Evolutionary conservation across 2,113 vertebrate species (phyloP).

Genomic region (Ophthalmolycus amberensis): DNA sequence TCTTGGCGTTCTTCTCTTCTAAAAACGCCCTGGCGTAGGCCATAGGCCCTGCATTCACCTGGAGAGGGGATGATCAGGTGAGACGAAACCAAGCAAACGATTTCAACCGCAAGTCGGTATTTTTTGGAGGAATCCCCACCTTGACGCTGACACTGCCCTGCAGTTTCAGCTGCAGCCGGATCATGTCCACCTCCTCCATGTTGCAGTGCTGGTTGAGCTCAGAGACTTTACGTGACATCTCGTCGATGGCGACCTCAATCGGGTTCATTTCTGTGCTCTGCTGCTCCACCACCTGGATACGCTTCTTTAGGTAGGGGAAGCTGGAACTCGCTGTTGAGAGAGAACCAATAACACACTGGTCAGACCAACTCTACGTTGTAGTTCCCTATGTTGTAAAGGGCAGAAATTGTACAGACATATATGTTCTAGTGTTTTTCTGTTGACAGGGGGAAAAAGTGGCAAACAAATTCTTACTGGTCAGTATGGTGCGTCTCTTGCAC

Average conservation of each 20-base stretch:
- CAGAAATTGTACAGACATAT: background rate
- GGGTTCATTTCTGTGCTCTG: constrained; percentile 97
- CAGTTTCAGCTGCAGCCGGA: constrained; percentile 96
- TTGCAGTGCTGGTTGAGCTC: constrained; percentile 97
- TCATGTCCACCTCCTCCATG: constrained; percentile 98
- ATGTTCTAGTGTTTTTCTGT: background rate
- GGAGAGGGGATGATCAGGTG: background rate
- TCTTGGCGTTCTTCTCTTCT: constrained; percentile 97
- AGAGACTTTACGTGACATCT: constrained; percentile 97
- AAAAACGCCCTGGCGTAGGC: constrained; percentile 97
- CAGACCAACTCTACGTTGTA: background rate
- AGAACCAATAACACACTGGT: background rate
- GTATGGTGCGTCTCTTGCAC: constrained; percentile 94
- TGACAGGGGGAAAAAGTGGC: background rate
- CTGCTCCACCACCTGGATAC: constrained; percentile 95
- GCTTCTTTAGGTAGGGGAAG: constrained; percentile 97
- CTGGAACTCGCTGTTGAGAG: constrained; percentile 88
- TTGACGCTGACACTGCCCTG: constrained; percentile 97
- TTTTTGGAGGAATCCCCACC: constrained; percentile 38
- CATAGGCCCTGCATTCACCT: constrained; percentile 99
- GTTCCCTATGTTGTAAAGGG: background rate
- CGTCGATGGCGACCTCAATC: constrained; percentile 98
- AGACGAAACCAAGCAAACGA: constrained; percentile 7
- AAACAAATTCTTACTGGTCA: constrained; percentile 88
- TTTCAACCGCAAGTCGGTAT: background rate